These are phyloP conservation scores for Etia nguti DNA, from an alignment of 2,113 vertebrate genomes.

Conservation along the genomic window DNA sequence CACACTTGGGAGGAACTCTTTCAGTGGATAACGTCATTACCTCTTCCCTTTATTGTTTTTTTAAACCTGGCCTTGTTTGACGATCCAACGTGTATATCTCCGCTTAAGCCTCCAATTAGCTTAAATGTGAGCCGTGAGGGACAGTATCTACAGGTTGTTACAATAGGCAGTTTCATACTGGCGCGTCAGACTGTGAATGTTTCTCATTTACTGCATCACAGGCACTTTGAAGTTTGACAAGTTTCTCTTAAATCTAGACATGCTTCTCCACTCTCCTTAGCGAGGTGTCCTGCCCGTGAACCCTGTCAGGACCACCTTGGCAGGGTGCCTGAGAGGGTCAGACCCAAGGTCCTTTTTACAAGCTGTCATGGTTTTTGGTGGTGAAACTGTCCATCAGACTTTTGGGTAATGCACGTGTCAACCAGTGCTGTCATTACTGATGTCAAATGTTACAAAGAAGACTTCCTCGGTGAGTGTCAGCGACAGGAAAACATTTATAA, in stretches of 20 bases:
- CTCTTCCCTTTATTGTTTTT: not conserved
- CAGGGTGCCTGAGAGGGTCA: slow-evolving; percentile 18
- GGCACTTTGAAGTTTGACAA: slow-evolving; percentile 42
- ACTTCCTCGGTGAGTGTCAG: not conserved
- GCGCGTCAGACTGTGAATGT: not conserved
- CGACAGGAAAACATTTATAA: not conserved
- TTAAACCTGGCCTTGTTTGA: not conserved
- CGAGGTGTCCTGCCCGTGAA: slow-evolving; percentile 20
- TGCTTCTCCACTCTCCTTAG: not conserved
- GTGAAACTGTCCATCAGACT: slow-evolving; percentile 5
- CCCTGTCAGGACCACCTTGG: slow-evolving; percentile 31
- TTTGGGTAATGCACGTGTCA: not conserved
- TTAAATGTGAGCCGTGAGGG: not conserved
- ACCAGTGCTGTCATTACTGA: not conserved
- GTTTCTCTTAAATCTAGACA: slow-evolving; percentile 4
- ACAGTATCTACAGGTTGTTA: slow-evolving; percentile 7
- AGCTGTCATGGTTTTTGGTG: slow-evolving; percentile 13
- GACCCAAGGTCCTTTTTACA: slow-evolving; percentile 10
- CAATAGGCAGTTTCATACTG: not conserved
- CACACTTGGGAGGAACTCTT: not conserved
- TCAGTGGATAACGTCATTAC: not conserved
- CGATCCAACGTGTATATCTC: not conserved
- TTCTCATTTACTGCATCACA: slow-evolving; percentile 24
- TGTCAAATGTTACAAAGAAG: not conserved
- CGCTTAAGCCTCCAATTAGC: not conserved